A percentile compares a stretch with the other conserved stretches of the same genome.
Conservation (phyloP, 2,797 vertebrate species). For the Yasuhikotakia modesta region DNA sequence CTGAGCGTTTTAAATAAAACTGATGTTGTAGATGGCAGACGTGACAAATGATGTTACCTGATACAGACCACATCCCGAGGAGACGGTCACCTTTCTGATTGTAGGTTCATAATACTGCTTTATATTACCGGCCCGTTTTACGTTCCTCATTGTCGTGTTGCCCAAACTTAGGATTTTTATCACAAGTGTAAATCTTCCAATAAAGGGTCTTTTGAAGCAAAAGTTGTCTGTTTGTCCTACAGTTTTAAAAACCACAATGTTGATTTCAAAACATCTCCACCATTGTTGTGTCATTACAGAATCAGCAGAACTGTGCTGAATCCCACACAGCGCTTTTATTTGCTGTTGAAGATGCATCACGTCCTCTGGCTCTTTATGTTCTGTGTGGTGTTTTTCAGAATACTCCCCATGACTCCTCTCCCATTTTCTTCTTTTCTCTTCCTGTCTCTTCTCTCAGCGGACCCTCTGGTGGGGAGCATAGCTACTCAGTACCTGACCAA, state of each 20-base stretch:
- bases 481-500: constrained; percentile 94
- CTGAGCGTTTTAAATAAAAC: not conserved
- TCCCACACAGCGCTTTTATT: constrained; percentile 30
- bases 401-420: constrained; percentile 9
- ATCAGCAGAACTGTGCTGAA: constrained; percentile 34
- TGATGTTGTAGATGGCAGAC: not conserved
- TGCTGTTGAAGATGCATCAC: constrained; percentile 12
- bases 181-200: not conserved
- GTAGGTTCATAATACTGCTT: not conserved
- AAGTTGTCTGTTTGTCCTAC: not conserved
- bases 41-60: not conserved
- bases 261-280: constrained; percentile 13
- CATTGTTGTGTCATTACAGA: constrained; percentile 20
- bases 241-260: constrained; percentile 26
- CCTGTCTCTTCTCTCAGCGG: constrained; percentile 71
- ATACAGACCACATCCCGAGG: not conserved
- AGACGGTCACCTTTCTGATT: not conserved
- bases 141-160: not conserved
- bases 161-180: not conserved
- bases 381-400: not conserved
- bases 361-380: not conserved
- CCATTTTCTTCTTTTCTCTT: constrained; percentile 16
- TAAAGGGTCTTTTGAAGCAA: not conserved
- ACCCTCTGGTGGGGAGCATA: constrained; percentile 92
- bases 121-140: not conserved